Percentiles rank a stretch among this genome's conserved stretches.
Evolutionary conservation across 2,888 invertebrate genomes (phyloP).

Genomic region (Mythimna ferrago): DNA sequence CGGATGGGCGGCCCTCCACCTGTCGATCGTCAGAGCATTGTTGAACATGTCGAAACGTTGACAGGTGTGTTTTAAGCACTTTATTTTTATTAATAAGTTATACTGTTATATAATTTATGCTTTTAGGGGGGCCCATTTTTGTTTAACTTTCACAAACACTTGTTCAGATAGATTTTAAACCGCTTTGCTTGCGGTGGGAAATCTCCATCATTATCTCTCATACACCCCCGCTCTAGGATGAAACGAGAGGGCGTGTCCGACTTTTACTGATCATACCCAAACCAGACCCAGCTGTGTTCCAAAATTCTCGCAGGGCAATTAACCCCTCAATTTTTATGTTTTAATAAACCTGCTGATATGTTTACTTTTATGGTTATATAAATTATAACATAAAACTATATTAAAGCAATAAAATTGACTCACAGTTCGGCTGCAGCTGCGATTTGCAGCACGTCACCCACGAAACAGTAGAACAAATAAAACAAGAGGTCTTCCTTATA

Average conservation of each 20-base stretch:
- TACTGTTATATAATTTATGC: not conserved
- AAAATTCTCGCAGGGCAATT: no score
- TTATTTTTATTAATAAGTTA: not conserved
- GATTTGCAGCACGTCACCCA: constrained; percentile 99
- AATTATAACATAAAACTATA: constrained; percentile 14
- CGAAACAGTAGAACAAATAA: constrained; percentile 99
- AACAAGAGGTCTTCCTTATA: constrained; percentile 99
- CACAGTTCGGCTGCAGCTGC: constrained; percentile 99
- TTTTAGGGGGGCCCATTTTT: not conserved
- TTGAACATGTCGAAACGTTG: constrained; percentile 44
- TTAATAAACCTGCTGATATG: not conserved
- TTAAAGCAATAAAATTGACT: constrained; percentile 80
- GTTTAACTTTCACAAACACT: not conserved
- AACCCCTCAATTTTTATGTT: not conserved
- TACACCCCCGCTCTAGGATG: no score
- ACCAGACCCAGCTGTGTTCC: no score
- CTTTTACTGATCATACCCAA: no score
- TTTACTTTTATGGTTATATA: not conserved
- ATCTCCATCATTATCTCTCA: no score
- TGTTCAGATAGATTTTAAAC: not conserved
- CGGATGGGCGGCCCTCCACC: constrained; percentile 46
- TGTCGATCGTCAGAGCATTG: constrained; percentile 44
- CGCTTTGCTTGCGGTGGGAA: no score
- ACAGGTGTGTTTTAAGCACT: constrained; percentile 20
- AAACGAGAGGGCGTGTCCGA: no score